These are phyloP conservation scores for Leistus spinibarbis DNA, from an alignment of 2,888 invertebrate genomes.

Conservation along the genomic window DNA sequence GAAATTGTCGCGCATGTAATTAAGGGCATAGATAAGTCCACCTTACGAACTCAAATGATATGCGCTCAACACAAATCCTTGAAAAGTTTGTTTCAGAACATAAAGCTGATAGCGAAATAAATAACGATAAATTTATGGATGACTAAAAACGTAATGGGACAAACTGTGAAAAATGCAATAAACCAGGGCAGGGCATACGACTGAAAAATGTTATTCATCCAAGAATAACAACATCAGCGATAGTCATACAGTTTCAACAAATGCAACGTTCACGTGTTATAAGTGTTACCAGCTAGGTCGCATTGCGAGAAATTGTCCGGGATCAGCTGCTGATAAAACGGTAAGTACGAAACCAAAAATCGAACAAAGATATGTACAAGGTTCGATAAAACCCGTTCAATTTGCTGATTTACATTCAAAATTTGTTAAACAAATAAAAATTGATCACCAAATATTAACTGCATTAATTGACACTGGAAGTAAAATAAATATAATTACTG, in stretches of 20 bases:
- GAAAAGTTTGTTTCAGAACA: background rate
- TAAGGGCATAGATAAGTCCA: conserved; percentile 2
- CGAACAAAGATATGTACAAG: background rate
- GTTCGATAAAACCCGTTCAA: background rate
- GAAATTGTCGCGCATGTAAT: conserved; percentile 14
- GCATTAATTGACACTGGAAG: conserved; percentile 1
- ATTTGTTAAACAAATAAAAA: background rate
- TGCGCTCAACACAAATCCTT: background rate
- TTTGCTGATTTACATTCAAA: background rate
- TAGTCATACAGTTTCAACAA: background rate
- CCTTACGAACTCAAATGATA: background rate
- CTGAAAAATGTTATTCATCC: too few relatives aligned
- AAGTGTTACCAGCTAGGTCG: background rate
- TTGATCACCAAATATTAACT: background rate
- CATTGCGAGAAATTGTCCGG: background rate
- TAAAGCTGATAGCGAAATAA: background rate
- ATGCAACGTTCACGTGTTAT: background rate
- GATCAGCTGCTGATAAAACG: too few relatives aligned
- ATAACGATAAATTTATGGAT: background rate
- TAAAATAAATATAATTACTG: conserved; percentile 1
- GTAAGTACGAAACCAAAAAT: background rate
- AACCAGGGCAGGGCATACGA: background rate
- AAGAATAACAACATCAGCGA: background rate
- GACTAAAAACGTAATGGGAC: background rate
- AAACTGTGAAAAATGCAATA: background rate